Conservation (phyloP, 1,140 invertebrate genomes). For the Hydropsyche tenuis region DNA sequence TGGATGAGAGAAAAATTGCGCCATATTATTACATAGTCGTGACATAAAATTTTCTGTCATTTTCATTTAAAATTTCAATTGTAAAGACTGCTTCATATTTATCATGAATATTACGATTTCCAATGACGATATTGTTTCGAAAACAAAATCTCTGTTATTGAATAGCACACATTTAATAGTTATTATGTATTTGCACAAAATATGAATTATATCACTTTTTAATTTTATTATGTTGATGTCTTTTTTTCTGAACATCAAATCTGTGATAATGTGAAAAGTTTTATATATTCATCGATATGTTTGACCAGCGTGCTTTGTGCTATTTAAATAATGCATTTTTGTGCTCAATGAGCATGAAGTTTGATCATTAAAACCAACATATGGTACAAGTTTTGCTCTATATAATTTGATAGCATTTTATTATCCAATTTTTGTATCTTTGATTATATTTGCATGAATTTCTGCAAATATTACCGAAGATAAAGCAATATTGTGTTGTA, state of each 20-base stretch:
- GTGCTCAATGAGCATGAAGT: background rate
- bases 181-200: too few species aligned
- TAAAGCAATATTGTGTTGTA: too few species aligned
- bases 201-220: conserved; percentile 31
- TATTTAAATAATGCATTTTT: conserved; percentile 8
- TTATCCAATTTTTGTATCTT: too few species aligned
- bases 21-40: conserved; percentile 35
- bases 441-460: too few species aligned
- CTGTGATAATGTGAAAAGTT: conserved; percentile 45
- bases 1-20: conserved; percentile 43
- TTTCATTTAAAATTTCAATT: background rate
- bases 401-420: too few species aligned
- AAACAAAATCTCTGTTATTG: background rate
- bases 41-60: background rate
- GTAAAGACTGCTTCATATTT: conserved; percentile 43
- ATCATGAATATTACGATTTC: background rate
- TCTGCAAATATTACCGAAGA: too few species aligned
- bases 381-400: too few species aligned
- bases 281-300: background rate
- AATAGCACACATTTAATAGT: too few species aligned
- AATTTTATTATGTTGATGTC: conserved; percentile 43
- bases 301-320: background rate
- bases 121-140: background rate
- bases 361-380: background rate
- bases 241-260: conserved; percentile 45